Evolutionary conservation across 2,888 invertebrate species (phyloP).

Genomic region (Scrobipalpa costella): DNA sequence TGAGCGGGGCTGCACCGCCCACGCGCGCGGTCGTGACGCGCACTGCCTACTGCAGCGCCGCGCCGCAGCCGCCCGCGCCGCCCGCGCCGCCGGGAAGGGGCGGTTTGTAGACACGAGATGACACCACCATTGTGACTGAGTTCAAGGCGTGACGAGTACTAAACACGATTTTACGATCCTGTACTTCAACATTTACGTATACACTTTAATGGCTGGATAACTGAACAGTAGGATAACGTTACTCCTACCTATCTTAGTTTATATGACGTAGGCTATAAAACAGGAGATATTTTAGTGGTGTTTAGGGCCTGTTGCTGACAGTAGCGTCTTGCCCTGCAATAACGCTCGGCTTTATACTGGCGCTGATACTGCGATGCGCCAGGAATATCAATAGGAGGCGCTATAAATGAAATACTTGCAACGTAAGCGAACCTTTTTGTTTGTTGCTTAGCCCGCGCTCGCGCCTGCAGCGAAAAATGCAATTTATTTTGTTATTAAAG

Average conservation of each 20-base stretch:
- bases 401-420: constrained; percentile 61
- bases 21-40: constrained; percentile 61
- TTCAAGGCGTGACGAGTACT: constrained; percentile 7
- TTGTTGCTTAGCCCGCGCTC: constrained; percentile 44
- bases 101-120: constrained; percentile 20
- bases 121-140: constrained; percentile 17
- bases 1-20: constrained; percentile 57
- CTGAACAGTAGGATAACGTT: constrained; percentile 5
- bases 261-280: constrained; percentile 10
- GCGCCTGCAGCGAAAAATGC: constrained; percentile 30
- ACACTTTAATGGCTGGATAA: background rate
- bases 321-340: constrained; percentile 27
- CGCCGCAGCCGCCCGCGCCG: constrained; percentile 32
- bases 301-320: constrained; percentile 35
- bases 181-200: background rate
- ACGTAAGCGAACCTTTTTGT: constrained; percentile 48
- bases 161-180: constrained; percentile 9
- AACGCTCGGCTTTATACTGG: constrained; percentile 49
- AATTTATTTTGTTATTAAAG: constrained; percentile 26
- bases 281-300: constrained; percentile 13
- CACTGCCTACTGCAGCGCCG: constrained; percentile 59
- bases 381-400: constrained; percentile 66
- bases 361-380: constrained; percentile 59
- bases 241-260: background rate
- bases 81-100: constrained; percentile 28